Base-by-base conservation (phyloP, 1,140 invertebrate genomes). In the Dryas iulia region DNA sequence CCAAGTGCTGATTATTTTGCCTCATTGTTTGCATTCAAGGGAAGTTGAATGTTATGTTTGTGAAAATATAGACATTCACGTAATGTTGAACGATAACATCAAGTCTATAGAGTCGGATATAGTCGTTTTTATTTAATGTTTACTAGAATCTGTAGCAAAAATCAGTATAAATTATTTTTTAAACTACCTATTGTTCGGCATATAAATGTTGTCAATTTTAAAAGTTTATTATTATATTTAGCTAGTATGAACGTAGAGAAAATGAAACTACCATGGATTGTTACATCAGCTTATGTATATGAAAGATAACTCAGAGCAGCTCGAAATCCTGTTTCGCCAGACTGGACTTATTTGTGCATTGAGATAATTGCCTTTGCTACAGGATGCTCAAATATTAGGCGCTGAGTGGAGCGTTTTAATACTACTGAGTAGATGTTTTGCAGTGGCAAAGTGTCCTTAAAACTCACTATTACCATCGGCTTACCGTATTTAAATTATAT, bases 301-400 rank as follows among this genome's bases (percentile, higher is more conserved):
- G 14, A 21, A 18, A 21, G 39, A 30, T 61, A 47, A 52, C 24
- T 21, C 2, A 30, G 39, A 62, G 28, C n/a, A 53, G 59, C 28
- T 53, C 25, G 59, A 62, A 30, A 62, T 39, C 59, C 39, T 25
- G 59, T 62, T 47, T 47, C 39, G 39, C 26, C 59, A 62, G 59
- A 53, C 39, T 53, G 59, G 59, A 62, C 39, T 62, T 62, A 62
- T 62, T 60, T 60, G 59, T 60, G 31, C 58, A 24, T 24, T 39
- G 31, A 52, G 18, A 52, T 62, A 62, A 62, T 62, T 62, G 47
- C 59, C 24, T 52, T 35, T 14, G 39, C 18, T 5, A 18, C 59
- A 52, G 59, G 59, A 61, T 61, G 35, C 14, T 24, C 30, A 39
- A 61, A 59, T 59, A 24, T 59, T 61, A 47, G 39, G 14, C 35